Base-by-base conservation (phyloP, 2,888 invertebrate species). In the Timema podura region DNA sequence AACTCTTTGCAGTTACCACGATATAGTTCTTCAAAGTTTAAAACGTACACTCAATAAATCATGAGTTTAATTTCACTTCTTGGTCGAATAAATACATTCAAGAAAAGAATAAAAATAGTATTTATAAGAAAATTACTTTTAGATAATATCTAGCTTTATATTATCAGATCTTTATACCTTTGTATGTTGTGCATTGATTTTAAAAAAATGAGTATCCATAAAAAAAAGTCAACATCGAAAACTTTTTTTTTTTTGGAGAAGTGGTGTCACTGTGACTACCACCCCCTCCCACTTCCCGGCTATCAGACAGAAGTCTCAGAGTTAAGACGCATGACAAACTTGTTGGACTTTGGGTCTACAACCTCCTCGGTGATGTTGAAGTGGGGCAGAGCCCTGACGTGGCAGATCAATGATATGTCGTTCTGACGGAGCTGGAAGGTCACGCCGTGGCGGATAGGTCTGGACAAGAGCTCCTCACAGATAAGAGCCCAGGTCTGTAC, bases 271-370 rank as follows among this genome's bases (percentile, higher is more conserved):
- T 15, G 47, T 46, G 16, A 65, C 47, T 46, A 44, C 13, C 47
- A 48, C 46, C n/a, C n/a, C 16, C 30, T 30, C 30, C 30, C 30
- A 30, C 30, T 30, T 30, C 30, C 13, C 13, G 16, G 54, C 48
- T n/a, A 89, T 92, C 91, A 98, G 82, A 98, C 98, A 1, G 96
- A 96, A 64, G 98, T 98, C 81, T 98, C 98, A 0, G 97, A 97
- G 80, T 96, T 98, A 64, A 98, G 84, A 79, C 96, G 87, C 74
- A 98, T 84, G 68, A 97, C 91, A 86, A 98, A 98, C 80, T 96
- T 92, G 82, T 97, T 96, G 77, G 92, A 93, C 81, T 96, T 96
- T 0, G 96, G 96, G 83, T 98, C 96, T 15, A 97, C 93, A 0
- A 97, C 93, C 81, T 98, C 96, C 80, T 99, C 99, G 0, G 93